phyloP scores from a whole-genome alignment of 1,140 invertebrate genomes.

The Agraylea sexmaculata region DNA sequence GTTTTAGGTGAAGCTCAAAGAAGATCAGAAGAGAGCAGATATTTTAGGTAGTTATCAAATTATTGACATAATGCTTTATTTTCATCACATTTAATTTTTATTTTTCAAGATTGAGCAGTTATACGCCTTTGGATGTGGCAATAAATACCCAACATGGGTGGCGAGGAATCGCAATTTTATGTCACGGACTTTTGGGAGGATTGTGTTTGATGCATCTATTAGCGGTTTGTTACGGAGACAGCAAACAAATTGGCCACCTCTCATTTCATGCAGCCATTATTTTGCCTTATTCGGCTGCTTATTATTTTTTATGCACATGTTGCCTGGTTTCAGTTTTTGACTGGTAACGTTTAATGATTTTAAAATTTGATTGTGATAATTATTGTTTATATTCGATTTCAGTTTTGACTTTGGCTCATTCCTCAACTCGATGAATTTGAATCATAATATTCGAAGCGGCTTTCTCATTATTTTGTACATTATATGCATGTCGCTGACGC shows the following conservation, averaged over 20 bases:
- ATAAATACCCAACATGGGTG: conserved; percentile 32
- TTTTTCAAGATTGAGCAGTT: conserved; percentile 30
- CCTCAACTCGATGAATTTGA: conserved; percentile 20
- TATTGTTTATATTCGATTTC: conserved; percentile 3
- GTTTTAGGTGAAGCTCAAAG: conserved; percentile 33
- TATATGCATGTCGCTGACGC: conserved; percentile 33
- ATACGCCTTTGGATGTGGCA: conserved; percentile 35
- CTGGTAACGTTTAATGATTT: conserved; percentile 23
- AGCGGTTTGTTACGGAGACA: conserved; percentile 34
- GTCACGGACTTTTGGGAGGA: conserved; percentile 34
- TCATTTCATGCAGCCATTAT: conserved; percentile 37
- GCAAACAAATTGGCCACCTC: conserved; percentile 33
- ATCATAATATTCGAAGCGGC: conserved; percentile 34
- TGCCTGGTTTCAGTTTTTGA: conserved; percentile 37
- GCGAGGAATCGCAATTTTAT: conserved; percentile 29
- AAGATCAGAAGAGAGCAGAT: conserved; percentile 33
- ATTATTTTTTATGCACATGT: conserved; percentile 37
- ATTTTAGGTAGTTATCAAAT: conserved; percentile 28
- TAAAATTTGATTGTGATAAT: background rate
- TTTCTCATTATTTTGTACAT: conserved; percentile 33
- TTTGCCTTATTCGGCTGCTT: conserved; percentile 37
- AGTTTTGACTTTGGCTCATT: conserved; percentile 16
- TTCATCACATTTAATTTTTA: background rate
- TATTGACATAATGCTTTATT: background rate
- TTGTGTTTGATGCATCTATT: conserved; percentile 35